Base-by-base conservation (phyloP, 1,140 invertebrate genomes). In the Cepaea nemoralis region DNA sequence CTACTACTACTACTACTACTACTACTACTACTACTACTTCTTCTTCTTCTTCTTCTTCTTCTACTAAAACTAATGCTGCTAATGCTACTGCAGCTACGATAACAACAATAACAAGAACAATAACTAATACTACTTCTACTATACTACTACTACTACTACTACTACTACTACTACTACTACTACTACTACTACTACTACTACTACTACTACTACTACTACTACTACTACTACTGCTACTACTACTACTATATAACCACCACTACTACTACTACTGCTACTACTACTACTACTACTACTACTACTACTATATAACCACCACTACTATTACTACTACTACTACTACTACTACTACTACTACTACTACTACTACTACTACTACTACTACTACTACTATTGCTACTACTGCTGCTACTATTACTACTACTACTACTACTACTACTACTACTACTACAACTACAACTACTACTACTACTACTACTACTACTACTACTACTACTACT, bases 401-500 rank as follows among this genome's bases (percentile, higher is more conserved):
- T 82, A 82, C 80, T 82, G 42, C 74, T 82, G 77, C 80, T 77
- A 82, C 74, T 82, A 67, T 55, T 79, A 45, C 66, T 79, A 55
- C 76, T 79, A 71, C 77, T 82, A 50, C 81, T 80, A 82, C 76
- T 82, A 55, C 77, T 82, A 67, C 81, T 79, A 45, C 66, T 79
- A 55, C 76, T 79, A 71, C 77, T 82, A 50, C 81, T 82, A 82
- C 76, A 79, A 55, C 77, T 82, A 42, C 81, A 79, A 71, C 77
- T 82, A 73, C 66, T 80, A 80, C 76, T 79, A 69, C 81, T 79
- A 79, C 66, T 79, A 66, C 69, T 79, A 80, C 81, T 79, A 59
- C 81, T 79, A 77, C 81, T 82, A 71, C 77, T 82, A 70, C 81
- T 82, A 73, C 63, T 79, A 80, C 81, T n/a, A n/a, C n/a, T n/a